Evolutionary conservation across 1,140 invertebrate genomes (phyloP).

Genomic region (Eulimnadia texana): DNA sequence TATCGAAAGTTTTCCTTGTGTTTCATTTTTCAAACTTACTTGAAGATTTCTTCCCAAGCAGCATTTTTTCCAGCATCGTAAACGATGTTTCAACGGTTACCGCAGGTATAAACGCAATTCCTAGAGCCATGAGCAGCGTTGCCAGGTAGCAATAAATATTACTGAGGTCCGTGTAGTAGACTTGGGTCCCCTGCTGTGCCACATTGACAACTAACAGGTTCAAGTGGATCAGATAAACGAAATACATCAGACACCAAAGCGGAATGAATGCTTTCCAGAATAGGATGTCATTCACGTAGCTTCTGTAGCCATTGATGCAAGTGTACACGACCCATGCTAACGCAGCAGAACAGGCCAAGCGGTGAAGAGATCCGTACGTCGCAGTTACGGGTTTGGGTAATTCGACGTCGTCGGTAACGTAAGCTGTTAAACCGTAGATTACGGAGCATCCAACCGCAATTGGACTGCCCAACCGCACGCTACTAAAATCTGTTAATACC

Average conservation of each 20-base stretch:
- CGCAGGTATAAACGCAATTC: not conserved
- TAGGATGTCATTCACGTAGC: conserved; percentile 39
- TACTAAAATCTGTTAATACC: not conserved
- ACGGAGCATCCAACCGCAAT: conserved; percentile 35
- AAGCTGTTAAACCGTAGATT: conserved; percentile 37
- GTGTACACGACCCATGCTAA: conserved; percentile 37
- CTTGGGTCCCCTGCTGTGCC: not conserved
- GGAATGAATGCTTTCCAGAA: conserved; percentile 51
- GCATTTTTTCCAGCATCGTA: not conserved
- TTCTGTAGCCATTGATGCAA: conserved; percentile 34
- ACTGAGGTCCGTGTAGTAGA: not conserved
- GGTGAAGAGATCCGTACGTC: conserved; percentile 37
- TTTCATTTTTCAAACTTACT: too few relatives aligned
- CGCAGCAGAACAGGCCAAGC: conserved; percentile 38
- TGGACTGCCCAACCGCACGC: conserved; percentile 39
- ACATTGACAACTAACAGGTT: not conserved
- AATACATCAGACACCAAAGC: conserved; percentile 51
- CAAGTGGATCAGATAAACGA: conserved; percentile 43
- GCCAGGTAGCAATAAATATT: not conserved
- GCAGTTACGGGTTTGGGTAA: conserved; percentile 27
- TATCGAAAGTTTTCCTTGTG: too few relatives aligned
- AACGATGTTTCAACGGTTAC: not conserved
- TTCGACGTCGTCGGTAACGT: conserved; percentile 17
- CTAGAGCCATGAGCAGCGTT: not conserved
- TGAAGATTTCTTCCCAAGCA: too few relatives aligned